phyloP scores from a whole-genome alignment of 2,113 vertebrate species.

The Hoplias malabaricus region DNA sequence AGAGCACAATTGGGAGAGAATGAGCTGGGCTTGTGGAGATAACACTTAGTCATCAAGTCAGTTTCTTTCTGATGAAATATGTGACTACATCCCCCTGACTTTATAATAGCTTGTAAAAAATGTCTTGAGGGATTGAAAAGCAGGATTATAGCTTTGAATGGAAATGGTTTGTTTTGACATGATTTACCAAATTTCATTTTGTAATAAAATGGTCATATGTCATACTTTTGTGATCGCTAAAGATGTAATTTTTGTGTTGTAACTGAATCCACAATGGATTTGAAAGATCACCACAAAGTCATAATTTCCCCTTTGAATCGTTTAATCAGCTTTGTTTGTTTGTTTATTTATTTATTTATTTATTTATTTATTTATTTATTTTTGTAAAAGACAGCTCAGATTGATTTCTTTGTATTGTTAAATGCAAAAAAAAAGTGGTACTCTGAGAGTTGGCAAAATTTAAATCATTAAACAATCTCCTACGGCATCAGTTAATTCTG shows the following conservation, averaged over 20 bases:
- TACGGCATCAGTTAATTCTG: neutral
- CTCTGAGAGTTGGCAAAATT: neutral
- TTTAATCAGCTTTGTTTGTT: no score
- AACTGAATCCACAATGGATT: neutral
- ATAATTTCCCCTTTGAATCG: neutral
- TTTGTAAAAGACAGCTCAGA: no score
- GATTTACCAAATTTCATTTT: slow-evolving; percentile 32
- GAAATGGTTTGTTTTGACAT: slow-evolving; percentile 35
- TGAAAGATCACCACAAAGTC: slow-evolving; percentile 2
- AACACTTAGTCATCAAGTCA: neutral
- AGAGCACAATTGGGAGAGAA: slow-evolving; percentile 23
- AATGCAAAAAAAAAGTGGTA: neutral
- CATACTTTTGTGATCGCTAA: neutral
- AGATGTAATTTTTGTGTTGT: neutral
- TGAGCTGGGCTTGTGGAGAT: neutral
- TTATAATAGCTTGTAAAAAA: slow-evolving; percentile 18
- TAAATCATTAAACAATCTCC: neutral
- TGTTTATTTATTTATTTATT: no score
- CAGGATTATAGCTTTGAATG: slow-evolving; percentile 26
- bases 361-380: no score
- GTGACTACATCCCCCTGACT: slow-evolving; percentile 1
- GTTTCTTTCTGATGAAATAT: slow-evolving; percentile 17
- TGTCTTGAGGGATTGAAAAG: slow-evolving; percentile 5
- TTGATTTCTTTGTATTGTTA: slow-evolving; percentile 7
- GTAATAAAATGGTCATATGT: slow-evolving; percentile 40